Percentiles rank a stretch among this genome's conserved stretches.
Conservation (phyloP, 2,797 vertebrate species). For the Phaenicophaeus curvirostris region DNA sequence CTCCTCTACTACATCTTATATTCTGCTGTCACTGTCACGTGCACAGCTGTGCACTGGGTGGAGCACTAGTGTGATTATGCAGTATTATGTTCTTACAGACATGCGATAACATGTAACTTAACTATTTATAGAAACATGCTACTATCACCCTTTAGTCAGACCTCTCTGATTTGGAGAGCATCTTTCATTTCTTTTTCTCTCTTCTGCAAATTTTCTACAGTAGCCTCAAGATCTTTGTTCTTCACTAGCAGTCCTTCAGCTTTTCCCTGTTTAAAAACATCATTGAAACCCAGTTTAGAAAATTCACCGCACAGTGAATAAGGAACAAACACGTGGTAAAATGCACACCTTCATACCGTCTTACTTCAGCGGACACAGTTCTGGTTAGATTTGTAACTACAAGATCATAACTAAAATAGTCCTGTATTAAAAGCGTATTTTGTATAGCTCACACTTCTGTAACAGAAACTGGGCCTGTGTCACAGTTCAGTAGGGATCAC, state of each 20-base stretch:
- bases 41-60: background rate
- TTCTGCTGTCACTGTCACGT: background rate
- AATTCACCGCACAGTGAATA: background rate
- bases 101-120: background rate
- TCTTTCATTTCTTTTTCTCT: slow-evolving; percentile 73
- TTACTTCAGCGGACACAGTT: background rate
- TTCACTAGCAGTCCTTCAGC: slow-evolving; percentile 67
- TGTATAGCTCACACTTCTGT: background rate
- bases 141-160: slow-evolving; percentile 34
- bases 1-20: background rate
- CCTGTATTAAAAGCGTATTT: background rate
- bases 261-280: slow-evolving; percentile 75
- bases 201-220: slow-evolving; percentile 75
- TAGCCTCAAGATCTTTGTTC: slow-evolving; percentile 74
- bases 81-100: background rate
- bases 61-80: background rate
- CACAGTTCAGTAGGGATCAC: background rate
- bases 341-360: background rate
- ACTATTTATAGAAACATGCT: background rate
- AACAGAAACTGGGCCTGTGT: background rate
- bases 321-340: background rate
- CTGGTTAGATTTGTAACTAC: background rate
- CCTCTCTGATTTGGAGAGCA: slow-evolving; percentile 75
- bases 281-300: slow-evolving; percentile 6
- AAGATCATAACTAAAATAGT: background rate